Evolutionary conservation across 1,140 invertebrate species (phyloP), one percentile per base, ranked within the genome.

Genomic region (Akabosia matsudoensis): DNA sequence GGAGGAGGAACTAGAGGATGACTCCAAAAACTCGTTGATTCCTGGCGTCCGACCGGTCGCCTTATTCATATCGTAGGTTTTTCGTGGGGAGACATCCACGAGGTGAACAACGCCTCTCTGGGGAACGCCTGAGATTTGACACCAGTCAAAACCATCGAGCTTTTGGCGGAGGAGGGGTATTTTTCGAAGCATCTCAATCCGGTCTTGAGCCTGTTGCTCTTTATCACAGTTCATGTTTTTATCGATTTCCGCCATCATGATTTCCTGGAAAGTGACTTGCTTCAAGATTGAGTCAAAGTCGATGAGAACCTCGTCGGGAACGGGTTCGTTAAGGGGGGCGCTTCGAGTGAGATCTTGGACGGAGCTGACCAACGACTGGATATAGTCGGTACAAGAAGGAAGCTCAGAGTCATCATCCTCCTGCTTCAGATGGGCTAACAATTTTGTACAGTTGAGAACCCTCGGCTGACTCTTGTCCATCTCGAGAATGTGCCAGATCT

Each of bases 91-190:
- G 1, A 75, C 52, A 22, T 37, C 51, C 13, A 75, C 28, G 26
- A 75, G 37, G 3, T 45, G 33, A 28, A 16, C 13, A 7, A 75
- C 24, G 30, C 52, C 34, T 3, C 31, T 4, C 24, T 75, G 34
- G 7, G 52, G 31, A 22, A 70, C 31, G 0, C 54, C 51, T 7
- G 75, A 76, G 26, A 76, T 33, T 30, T 10, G 34, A 54, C 75
- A 72, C 70, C 70, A 76, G 33, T 76, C 75, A 24, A 45, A 51
- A 26, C 52, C 37, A 16, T 76, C 34, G 7, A 76, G 28, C 14
- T n/a, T n/a, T n/a, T n/a, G n/a, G n/a, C n/a, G n/a, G n/a, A n/a
- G n/a, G n/a, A n/a, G n/a, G n/a, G 37, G 37, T 33, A 70, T 22
- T 0, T 33, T 64, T 33, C 24, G 26, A 28, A n/a, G 13, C 26